A percentile compares a stretch with the other conserved stretches of the same genome.
These are phyloP conservation scores for Chloroclystis v-ata DNA, from an alignment of 2,888 invertebrate genomes.

Conservation along the genomic window DNA sequence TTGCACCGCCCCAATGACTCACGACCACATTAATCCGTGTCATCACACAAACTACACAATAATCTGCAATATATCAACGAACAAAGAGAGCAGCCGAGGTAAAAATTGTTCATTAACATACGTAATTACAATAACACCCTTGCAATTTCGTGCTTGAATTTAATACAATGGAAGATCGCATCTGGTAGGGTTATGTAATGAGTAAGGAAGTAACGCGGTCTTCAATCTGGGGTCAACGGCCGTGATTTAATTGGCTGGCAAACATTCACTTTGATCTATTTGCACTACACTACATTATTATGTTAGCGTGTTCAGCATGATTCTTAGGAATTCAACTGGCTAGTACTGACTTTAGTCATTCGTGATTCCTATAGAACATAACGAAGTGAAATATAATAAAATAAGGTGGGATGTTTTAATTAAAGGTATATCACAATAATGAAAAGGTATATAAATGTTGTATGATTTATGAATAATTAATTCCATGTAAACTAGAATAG, in stretches of 20 bases:
- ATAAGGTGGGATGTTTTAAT: too few relatives aligned
- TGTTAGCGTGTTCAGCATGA: background rate
- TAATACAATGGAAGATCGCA: constrained; percentile 19
- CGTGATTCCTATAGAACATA: background rate
- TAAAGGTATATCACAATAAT: too few relatives aligned
- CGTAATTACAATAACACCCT: constrained; percentile 34
- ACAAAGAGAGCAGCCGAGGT: constrained; percentile 36
- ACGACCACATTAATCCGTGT: constrained; percentile 12
- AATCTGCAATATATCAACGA: constrained; percentile 23
- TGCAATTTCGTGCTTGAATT: constrained; percentile 14
- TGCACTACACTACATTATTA: constrained; percentile 1
- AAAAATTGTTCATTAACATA: constrained; percentile 42
- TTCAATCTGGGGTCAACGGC: constrained; percentile 5
- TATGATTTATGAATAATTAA: too few relatives aligned
- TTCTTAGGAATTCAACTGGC: background rate
- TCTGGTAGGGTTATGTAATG: background rate
- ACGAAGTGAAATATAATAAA: too few relatives aligned
- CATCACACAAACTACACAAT: constrained; percentile 12
- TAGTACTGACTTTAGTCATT: background rate
- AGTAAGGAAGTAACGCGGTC: constrained; percentile 1
- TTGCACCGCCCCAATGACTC: constrained; percentile 36
- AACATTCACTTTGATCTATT: constrained; percentile 10
- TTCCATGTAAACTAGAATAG: too few relatives aligned
- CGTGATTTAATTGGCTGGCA: constrained; percentile 2
- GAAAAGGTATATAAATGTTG: too few relatives aligned